A percentile compares a stretch with the other conserved stretches of the same genome.
Evolutionary conservation across 2,113 vertebrate species (phyloP).

Genomic region (Calonectris borealis): DNA sequence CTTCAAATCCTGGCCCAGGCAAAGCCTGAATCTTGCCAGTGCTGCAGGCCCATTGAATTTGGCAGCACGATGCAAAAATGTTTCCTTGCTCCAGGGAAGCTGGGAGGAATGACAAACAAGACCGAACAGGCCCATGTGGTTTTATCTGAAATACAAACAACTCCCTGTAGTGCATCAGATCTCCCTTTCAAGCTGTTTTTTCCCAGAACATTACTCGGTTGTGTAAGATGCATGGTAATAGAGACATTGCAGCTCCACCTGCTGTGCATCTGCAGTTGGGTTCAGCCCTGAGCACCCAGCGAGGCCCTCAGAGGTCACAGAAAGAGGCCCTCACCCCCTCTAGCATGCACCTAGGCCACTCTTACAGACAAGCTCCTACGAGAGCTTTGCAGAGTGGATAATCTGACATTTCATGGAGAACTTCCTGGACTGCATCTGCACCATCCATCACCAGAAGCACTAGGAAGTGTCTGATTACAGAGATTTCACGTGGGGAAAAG

Average conservation of each 20-base stretch:
- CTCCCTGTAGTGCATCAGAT: background rate
- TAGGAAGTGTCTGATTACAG: background rate
- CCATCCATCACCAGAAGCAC: background rate
- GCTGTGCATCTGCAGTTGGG: background rate
- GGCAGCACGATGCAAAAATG: background rate
- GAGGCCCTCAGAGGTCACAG: background rate
- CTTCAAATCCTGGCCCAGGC: background rate
- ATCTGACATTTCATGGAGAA: background rate
- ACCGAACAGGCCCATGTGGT: background rate
- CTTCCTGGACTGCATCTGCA: background rate
- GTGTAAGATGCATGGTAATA: accelerated
- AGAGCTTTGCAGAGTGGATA: background rate
- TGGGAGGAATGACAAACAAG: background rate
- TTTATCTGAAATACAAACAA: background rate
- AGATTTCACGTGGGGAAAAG: background rate
- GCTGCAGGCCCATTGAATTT: background rate
- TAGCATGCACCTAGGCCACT: background rate
- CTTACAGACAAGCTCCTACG: background rate
- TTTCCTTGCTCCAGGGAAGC: slow-evolving; percentile 18
- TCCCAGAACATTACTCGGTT: background rate
- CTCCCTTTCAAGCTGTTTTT: background rate
- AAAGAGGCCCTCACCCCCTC: background rate
- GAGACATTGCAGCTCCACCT: background rate
- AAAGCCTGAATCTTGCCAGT: background rate
- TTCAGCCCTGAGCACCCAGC: background rate